Evolutionary conservation across 2,113 vertebrate genomes (phyloP), one percentile per base, ranked within the genome.

Genomic region (Lampris megalopsis): DNA sequence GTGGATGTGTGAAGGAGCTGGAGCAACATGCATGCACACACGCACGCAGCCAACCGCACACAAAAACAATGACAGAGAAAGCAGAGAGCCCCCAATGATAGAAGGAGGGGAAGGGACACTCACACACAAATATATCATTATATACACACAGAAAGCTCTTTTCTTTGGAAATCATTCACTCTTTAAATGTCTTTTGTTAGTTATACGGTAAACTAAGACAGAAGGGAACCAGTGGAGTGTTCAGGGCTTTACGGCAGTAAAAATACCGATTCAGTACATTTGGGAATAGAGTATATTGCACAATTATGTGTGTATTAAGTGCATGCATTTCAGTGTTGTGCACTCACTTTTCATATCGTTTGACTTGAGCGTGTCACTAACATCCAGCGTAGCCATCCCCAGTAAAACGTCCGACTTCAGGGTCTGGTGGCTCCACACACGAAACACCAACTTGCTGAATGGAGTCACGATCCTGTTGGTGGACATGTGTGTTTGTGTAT

Each of bases 351-450:
- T 99, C 97, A 99, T 96, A 82, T 97, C 94, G 73, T 99, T 99
- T 48, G 97, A 94, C 90, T 96, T 96, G 75, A 99, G 93, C 0
- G 95, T 98, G 83, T 98, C 97, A 6, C 96, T 96, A 89, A 99
- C 91, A 86, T 99, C 96, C 90, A 99, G 92, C 37, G 91, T 92
- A 83, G 97, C 96, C 73, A 95, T 94, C 82, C 98, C 98, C 54
- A 99, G 92, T 69, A 99, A 86, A 76, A 97, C 94, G 69, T 99
- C 98, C 1, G 97, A 95, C 90, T 99, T 99, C 64, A 99, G 89
- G 0, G 97, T 98, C 83, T 99, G 98, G 91, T 99, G 96, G 93
- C 97, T 99, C 98, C 98, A 99, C 36, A 99, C 97, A 6, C 96
- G 94, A 71, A 99, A 99, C 85, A 92, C 91, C 87, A 99, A 92